Evolutionary conservation across 2,113 vertebrate genomes (phyloP), one percentile per base, ranked within the genome.

Genomic region (Arenaria interpres): DNA sequence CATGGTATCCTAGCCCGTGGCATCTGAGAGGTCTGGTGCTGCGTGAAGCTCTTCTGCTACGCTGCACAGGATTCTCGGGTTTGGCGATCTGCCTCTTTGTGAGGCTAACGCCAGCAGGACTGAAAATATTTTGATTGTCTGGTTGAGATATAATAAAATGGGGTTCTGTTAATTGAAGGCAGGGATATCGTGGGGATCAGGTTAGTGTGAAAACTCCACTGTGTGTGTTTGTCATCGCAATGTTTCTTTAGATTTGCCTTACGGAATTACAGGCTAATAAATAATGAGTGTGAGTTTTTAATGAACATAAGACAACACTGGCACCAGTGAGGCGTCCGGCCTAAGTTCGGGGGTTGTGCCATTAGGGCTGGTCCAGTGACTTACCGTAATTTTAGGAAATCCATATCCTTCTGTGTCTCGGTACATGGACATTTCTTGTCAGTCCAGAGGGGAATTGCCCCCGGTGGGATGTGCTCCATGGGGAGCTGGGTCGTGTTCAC

Each of bases 41-140:
- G 82, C 23, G 35, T 56, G 22, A n/a, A 41, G 67, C 79, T 83
- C 82, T 68, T 18, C 57, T 87, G 35, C 93, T 86, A 39, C 43
- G 11, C 92, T 77, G 89, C 67, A 41, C 0, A 85, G 64, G 30
- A 6, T 43, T 91, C 69, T 56, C 62, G 45, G 67, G 3, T 74
- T 76, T 57, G 73, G 82, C 5, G 2, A 14, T 57, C 16, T 6
- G 37, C 35, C 32, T 35, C 80, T 45, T 33, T 5, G 8, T 7
- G 51, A 53, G 50, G 19, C 22, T 21, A 9, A 91, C 1, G 37
- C 80, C 41, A 33, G 75, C 76, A 27, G 62, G 12, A 12, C 43
- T 35, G 75, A 35, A 95, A 86, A 63, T 94, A 56, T 95, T 96
- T 90, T 71, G 89, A 35, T 95, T 90, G 82, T 89, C 68, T 81